Percentiles rank a stretch among this genome's conserved stretches.
Conservation (phyloP, 2,888 invertebrate genomes). For the Yponomeuta malinellus region DNA sequence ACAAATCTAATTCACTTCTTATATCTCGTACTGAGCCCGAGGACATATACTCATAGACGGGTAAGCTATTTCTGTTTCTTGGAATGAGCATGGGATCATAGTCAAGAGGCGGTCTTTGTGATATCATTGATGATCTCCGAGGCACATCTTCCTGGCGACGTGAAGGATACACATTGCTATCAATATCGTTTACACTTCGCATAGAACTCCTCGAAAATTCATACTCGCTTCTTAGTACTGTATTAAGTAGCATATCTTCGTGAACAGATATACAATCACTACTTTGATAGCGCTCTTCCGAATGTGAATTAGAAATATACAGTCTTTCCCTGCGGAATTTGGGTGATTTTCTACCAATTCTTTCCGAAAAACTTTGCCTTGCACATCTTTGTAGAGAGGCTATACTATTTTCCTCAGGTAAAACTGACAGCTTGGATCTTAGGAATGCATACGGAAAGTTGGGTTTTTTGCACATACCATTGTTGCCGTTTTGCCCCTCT, state of each 20-base stretch:
- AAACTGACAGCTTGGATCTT: constrained; percentile 83
- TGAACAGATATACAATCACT: constrained; percentile 68
- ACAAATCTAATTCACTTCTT: constrained; percentile 58
- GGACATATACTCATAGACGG: constrained; percentile 64
- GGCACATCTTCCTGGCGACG: constrained; percentile 50
- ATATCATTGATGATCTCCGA: constrained; percentile 66
- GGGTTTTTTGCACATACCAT: constrained; percentile 74
- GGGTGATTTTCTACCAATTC: constrained; percentile 64
- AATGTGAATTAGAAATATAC: constrained; percentile 69
- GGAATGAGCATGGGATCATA: constrained; percentile 70
- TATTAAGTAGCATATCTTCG: constrained; percentile 63
- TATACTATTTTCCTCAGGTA: constrained; percentile 83
- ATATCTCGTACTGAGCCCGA: constrained; percentile 58
- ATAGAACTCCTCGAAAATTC: constrained; percentile 60
- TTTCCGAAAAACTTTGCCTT: constrained; percentile 72
- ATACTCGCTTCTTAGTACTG: constrained; percentile 49
- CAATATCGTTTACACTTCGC: constrained; percentile 62
- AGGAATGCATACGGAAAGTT: constrained; percentile 87
- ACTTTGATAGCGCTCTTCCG: constrained; percentile 77
- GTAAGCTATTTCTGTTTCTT: constrained; percentile 68
- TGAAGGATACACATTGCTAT: constrained; percentile 43
- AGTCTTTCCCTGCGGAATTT: constrained; percentile 59
- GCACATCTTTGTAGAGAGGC: constrained; percentile 65
- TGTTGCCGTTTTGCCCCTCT: constrained; percentile 60
- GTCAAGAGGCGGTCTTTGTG: constrained; percentile 58